Base-by-base conservation (phyloP, 2,113 vertebrate genomes). In the Paracanthobrama guichenoti region DNA sequence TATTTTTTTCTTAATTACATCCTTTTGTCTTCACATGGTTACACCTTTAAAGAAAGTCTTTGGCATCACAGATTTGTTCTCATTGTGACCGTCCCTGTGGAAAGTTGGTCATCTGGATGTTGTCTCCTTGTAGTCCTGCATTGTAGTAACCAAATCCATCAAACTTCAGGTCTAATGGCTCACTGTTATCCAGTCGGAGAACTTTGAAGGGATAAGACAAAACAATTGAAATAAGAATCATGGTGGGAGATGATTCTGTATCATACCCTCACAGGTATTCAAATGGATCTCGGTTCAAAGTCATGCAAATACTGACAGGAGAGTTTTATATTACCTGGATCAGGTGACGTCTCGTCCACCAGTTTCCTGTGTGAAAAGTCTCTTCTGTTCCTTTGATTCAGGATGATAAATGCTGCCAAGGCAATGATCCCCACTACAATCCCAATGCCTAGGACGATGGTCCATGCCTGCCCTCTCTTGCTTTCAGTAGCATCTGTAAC, bases 301-400 rank as follows among this genome's bases (percentile, higher is more conserved):
- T 46, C 39, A 66, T 50, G 9, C 35, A 78, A 64, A 75, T 48
- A 26, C 62, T 42, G 22, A 64, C 2, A 12, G 14, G 35, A 74
- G 3, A 62, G 46, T 78, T 73, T 48, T 53, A 62, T 80, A 16
- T 85, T 95, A 98, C 96, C 96, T 95, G 96, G 93, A 24, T 97
- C 95, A 10, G 91, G 92, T 20, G 92, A 92, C 57, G 87, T 93
- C 9, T 96, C 94, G 0, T 97, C 96, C 2, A 96, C 95, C 89
- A 98, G 94, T 85, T 96, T 93, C 44, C 92, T 94, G 91, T 97
- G 97, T 60, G 92, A 92, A 91, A 98, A 97, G 0, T 84, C 89
- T 53, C 92, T 93, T 0, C 85, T 87, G 53, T 92, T 93, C 85
- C 87, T 95, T 81, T 86, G 95, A 39, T 91, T 93, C 84, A 92